phyloP scores from a whole-genome alignment of 92 coral and sea anemone genomes.

The Palythoa heliodiscus region DNA sequence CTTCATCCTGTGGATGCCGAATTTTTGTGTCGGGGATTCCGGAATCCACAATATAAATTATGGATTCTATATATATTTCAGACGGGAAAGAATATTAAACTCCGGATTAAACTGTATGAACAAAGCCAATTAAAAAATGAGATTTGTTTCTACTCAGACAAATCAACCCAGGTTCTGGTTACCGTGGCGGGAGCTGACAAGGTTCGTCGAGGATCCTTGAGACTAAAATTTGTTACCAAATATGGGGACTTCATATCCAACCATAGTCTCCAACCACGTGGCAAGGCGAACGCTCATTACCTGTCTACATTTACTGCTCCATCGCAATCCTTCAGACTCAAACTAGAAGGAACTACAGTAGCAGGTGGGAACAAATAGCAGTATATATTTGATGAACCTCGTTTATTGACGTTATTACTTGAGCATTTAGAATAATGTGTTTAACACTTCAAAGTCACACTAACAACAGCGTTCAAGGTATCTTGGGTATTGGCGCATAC shows the following conservation, averaged over 20 bases:
- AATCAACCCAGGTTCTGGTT: conserved; percentile 57
- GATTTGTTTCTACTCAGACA: conserved; percentile 51
- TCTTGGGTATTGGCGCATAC: too few species aligned
- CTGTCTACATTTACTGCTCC: conserved; percentile 66
- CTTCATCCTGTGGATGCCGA: too few species aligned
- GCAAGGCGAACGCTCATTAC: conserved; percentile 62
- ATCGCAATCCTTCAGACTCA: conserved; percentile 65
- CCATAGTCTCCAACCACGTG: conserved; percentile 59
- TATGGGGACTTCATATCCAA: conserved; percentile 64
- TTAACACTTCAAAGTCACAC: too few species aligned
- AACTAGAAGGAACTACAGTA: conserved; percentile 74
- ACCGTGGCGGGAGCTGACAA: conserved; percentile 84
- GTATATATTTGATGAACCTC: too few species aligned
- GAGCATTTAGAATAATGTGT: too few species aligned
- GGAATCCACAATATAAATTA: too few species aligned
- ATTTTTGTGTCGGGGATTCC: too few species aligned
- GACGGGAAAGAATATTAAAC: too few species aligned
- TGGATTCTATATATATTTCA: too few species aligned
- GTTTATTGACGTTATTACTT: background rate
- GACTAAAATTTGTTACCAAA: conserved; percentile 69
- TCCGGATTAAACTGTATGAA: too few species aligned
- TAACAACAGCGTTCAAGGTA: too few species aligned
- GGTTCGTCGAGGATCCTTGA: conserved; percentile 57
- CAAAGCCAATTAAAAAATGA: background rate
- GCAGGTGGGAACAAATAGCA: conserved; percentile 9